These are phyloP conservation scores for Patella caerulea DNA, from an alignment of 2,888 invertebrate species.

Conservation along the genomic window DNA sequence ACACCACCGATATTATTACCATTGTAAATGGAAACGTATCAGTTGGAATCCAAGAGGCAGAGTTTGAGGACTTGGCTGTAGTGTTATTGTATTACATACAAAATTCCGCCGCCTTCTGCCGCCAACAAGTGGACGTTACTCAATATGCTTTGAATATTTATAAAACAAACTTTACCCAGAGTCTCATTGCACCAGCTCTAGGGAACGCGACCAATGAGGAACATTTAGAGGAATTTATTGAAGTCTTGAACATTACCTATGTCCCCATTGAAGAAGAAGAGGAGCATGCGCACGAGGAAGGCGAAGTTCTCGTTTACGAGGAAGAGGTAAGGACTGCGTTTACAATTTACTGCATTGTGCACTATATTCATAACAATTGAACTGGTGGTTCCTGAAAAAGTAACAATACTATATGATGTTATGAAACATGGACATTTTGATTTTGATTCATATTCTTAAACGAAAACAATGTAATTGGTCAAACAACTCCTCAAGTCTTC, in stretches of 20 bases:
- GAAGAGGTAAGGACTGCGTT: neutral
- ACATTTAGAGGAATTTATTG: neutral
- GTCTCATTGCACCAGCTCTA: neutral
- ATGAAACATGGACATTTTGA: too few species aligned
- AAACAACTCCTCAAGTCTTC: too few species aligned
- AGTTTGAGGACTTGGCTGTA: neutral
- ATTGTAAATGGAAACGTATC: neutral
- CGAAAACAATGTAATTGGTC: too few species aligned
- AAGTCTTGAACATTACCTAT: neutral
- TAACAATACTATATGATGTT: too few species aligned
- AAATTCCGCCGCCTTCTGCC: neutral
- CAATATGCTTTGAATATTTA: neutral
- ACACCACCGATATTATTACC: neutral
- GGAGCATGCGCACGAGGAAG: neutral
- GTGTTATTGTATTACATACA: neutral
- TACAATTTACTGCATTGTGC: too few species aligned
- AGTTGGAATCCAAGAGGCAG: neutral
- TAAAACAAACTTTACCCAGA: neutral
- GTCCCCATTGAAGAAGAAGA: neutral
- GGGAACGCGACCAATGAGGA: neutral
- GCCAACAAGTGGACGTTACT: neutral
- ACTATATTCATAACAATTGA: too few species aligned
- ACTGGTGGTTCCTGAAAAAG: too few species aligned
- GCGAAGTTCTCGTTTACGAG: neutral
- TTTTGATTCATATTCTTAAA: too few species aligned